phyloP scores from a whole-genome alignment of 2,888 invertebrate genomes.

The Scotopteryx bipunctaria region DNA sequence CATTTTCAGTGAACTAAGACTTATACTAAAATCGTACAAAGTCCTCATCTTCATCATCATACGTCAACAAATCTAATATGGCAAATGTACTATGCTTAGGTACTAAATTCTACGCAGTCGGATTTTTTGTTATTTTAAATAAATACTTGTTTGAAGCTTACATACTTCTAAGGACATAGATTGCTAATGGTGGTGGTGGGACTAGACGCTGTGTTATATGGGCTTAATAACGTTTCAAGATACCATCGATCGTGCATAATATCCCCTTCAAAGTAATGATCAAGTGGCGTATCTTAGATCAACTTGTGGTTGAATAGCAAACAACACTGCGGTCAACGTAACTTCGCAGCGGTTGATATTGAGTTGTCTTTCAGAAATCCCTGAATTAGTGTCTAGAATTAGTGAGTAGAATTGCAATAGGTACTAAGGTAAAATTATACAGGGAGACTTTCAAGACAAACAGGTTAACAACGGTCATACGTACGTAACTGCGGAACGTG shows the following conservation, averaged over 20 bases:
- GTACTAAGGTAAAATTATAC: too few species aligned
- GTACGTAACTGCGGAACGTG: conserved; percentile 14
- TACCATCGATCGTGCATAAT: conserved; percentile 4
- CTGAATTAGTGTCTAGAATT: conserved; percentile 45
- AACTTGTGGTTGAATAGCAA: conserved; percentile 27
- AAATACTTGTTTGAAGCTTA: too few species aligned
- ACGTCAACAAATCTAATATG: too few species aligned
- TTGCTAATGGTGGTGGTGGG: conserved; percentile 7
- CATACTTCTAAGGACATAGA: too few species aligned
- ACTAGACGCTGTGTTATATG: conserved; percentile 1
- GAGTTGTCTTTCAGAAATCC: conserved; percentile 39
- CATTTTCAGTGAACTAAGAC: too few species aligned
- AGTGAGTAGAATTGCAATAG: conserved; percentile 35
- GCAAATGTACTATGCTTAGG: too few species aligned
- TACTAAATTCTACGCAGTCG: too few species aligned
- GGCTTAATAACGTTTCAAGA: conserved; percentile 8
- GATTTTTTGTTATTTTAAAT: too few species aligned
- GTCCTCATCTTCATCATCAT: too few species aligned
- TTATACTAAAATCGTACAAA: too few species aligned
- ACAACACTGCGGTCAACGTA: conserved; percentile 36
- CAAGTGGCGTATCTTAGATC: conserved; percentile 9
- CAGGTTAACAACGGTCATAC: conserved; percentile 25
- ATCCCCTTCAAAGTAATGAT: conserved; percentile 2
- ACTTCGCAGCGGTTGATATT: conserved; percentile 34
- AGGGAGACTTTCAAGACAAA: conserved; percentile 38